Percentiles rank a stretch among this genome's conserved stretches.
phyloP scores from a whole-genome alignment of 2,888 invertebrate genomes.

The Spisula subtruncata region DNA sequence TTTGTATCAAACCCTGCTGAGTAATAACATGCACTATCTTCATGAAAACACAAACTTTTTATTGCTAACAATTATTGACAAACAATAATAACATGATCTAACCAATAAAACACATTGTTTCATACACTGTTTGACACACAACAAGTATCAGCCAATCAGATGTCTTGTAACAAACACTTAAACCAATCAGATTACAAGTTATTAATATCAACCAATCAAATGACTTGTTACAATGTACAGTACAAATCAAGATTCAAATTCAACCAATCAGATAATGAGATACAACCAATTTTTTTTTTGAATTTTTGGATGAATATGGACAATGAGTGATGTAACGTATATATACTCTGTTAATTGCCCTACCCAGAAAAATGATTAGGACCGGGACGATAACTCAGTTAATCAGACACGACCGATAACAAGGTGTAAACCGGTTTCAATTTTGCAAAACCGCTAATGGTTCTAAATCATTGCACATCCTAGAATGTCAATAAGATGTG shows the following conservation, averaged over 20 bases:
- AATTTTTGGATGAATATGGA: conserved; percentile 8
- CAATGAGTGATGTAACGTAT: background rate
- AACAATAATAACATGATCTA: background rate
- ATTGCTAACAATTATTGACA: background rate
- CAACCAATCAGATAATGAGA: conserved; percentile 19
- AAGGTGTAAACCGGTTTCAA: no score
- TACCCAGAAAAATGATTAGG: no score
- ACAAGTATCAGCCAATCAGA: background rate
- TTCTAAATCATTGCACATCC: no score
- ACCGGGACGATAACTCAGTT: no score
- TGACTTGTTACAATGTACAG: background rate
- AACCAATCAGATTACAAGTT: background rate
- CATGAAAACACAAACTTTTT: background rate
- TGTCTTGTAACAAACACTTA: background rate
- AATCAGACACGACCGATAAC: no score
- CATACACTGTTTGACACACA: background rate
- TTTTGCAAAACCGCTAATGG: no score
- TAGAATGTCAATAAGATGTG: no score
- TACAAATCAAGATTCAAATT: background rate
- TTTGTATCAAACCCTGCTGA: no score
- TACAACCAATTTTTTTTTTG: conserved; percentile 25
- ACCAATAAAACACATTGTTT: background rate
- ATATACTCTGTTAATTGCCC: conserved; percentile 5
- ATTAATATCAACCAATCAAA: conserved; percentile 2
- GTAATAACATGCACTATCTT: background rate